phyloP scores from a whole-genome alignment of 2,797 vertebrate species.

The Oryzias dopingdopingensis region DNA sequence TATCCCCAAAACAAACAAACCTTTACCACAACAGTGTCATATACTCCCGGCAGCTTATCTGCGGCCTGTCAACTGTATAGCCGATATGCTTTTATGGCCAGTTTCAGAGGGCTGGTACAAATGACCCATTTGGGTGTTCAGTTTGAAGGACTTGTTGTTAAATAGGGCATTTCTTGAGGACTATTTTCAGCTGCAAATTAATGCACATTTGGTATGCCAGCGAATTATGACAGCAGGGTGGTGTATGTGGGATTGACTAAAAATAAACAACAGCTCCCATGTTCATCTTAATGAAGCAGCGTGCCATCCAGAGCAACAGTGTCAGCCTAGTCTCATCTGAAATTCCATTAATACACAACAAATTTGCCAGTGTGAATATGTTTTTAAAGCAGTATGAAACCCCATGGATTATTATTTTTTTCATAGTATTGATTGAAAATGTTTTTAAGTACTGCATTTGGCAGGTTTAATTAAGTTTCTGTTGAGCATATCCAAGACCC shows the following conservation, averaged over 20 bases:
- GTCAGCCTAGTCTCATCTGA: slow-evolving; percentile 21
- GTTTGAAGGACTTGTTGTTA: slow-evolving; percentile 30
- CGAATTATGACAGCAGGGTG: slow-evolving; percentile 38
- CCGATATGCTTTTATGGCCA: slow-evolving; percentile 6
- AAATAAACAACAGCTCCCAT: slow-evolving; percentile 41
- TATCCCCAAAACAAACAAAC: slow-evolving; percentile 1
- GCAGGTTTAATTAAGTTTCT: neutral
- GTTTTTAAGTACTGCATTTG: neutral
- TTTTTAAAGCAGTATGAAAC: slow-evolving; percentile 16
- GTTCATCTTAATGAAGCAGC: slow-evolving; percentile 37
- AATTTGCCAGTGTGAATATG: slow-evolving; percentile 17
- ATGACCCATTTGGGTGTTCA: slow-evolving; percentile 26
- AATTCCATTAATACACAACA: slow-evolving; percentile 13
- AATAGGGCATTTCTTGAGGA: slow-evolving; percentile 26
- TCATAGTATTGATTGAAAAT: neutral
- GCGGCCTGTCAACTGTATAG: neutral
- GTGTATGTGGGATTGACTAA: slow-evolving; percentile 36
- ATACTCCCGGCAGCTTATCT: neutral
- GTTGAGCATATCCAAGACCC: no score
- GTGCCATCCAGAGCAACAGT: slow-evolving; percentile 30
- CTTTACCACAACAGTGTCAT: neutral
- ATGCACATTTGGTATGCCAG: slow-evolving; percentile 34
- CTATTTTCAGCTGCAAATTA: slow-evolving; percentile 39
- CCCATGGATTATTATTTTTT: slow-evolving; percentile 11
- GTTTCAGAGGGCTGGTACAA: slow-evolving; percentile 13